These are phyloP conservation scores for Notoglanidium macrostoma DNA, from an alignment of 2,797 vertebrate genomes.

Conservation along the genomic window DNA sequence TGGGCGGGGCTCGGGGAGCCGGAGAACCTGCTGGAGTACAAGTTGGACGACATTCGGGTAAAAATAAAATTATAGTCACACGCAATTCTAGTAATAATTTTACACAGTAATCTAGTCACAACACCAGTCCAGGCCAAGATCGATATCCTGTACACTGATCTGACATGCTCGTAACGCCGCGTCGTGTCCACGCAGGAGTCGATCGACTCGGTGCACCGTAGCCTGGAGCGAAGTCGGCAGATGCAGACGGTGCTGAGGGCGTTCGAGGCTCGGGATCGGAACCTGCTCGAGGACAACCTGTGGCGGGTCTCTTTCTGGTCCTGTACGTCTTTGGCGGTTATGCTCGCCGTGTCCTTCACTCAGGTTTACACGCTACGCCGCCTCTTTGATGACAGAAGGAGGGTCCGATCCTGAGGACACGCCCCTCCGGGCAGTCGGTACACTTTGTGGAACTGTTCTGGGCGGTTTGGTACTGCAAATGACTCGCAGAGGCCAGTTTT, in stretches of 20 bases:
- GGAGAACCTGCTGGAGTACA: constrained; percentile 84
- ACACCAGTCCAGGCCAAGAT: neutral
- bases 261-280: constrained; percentile 87
- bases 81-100: neutral
- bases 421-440: neutral
- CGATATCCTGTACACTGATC: too few species aligned
- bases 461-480: neutral
- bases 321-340: constrained; percentile 79
- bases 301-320: constrained; percentile 91
- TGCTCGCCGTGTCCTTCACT: constrained; percentile 83
- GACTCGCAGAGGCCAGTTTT: neutral
- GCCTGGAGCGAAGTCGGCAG: constrained; percentile 86
- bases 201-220: constrained; percentile 81
- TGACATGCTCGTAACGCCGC: neutral
- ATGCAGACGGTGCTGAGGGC: constrained; percentile 85
- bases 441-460: neutral
- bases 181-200: constrained; percentile 74
- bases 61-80: neutral
- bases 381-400: constrained; percentile 85
- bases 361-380: constrained; percentile 88
- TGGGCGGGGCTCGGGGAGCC: constrained; percentile 82
- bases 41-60: constrained; percentile 89
- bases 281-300: constrained; percentile 87
- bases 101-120: neutral
- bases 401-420: constrained; percentile 76